A percentile compares a stretch with the other conserved stretches of the same genome.
Evolutionary conservation across 2,797 vertebrate genomes (phyloP).

Genomic region (Brotula barbata): DNA sequence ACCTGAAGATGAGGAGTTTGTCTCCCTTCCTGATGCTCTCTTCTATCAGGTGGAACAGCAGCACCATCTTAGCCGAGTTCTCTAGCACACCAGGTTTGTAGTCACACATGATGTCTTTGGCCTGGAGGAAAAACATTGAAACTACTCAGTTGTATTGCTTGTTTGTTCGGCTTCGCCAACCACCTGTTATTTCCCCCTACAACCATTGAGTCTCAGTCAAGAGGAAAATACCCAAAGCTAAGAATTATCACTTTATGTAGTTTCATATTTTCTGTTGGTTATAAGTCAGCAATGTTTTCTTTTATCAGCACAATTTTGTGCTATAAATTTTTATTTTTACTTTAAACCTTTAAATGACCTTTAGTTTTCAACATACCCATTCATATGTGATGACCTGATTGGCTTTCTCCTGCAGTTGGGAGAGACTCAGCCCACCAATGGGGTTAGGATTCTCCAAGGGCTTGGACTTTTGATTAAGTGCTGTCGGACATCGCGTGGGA

Average conservation of each 20-base stretch:
- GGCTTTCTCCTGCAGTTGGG: slow-evolving; percentile 90
- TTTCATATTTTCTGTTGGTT: no score
- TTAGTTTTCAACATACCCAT: slow-evolving; percentile 82
- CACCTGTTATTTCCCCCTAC: no score
- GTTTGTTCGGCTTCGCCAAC: no score
- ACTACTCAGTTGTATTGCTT: no score
- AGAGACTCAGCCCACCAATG: slow-evolving; percentile 86
- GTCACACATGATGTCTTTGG: slow-evolving; percentile 91
- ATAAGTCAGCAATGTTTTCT: no score
- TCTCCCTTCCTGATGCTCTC: slow-evolving; percentile 92
- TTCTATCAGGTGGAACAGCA: slow-evolving; percentile 95
- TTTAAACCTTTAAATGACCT: no score
- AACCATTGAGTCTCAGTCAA: no score
- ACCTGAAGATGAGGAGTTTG: slow-evolving; percentile 97
- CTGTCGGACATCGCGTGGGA: slow-evolving; percentile 73
- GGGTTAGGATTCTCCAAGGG: slow-evolving; percentile 79
- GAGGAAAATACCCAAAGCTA: no score
- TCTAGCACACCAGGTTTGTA: slow-evolving; percentile 91
- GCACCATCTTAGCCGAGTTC: slow-evolving; percentile 96
- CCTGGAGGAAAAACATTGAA: slow-evolving; percentile 70
- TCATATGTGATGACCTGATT: slow-evolving; percentile 97
- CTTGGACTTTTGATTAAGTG: slow-evolving; percentile 81
- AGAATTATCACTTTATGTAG: no score
- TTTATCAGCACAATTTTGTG: no score
- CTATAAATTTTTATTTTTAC: no score